phyloP scores from a whole-genome alignment of 2,888 invertebrate species.

The Meandrusa payeni region DNA sequence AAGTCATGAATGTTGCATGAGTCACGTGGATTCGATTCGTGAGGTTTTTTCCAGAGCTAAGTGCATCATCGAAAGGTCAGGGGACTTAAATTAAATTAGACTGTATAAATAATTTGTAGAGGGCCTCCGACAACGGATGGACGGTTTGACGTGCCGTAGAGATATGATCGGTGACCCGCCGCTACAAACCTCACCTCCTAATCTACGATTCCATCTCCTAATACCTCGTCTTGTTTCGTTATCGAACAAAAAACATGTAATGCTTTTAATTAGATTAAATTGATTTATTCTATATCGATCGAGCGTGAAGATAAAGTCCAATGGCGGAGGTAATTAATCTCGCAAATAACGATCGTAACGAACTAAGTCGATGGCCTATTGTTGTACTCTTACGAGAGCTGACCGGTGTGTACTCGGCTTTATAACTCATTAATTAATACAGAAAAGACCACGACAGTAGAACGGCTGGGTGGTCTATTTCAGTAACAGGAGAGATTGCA shows the following conservation, averaged over 20 bases:
- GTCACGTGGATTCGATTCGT: constrained; percentile 45
- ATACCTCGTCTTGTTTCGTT: constrained; percentile 75
- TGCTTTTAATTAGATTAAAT: constrained; percentile 81
- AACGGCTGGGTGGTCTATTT: too few relatives aligned
- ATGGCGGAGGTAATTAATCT: constrained; percentile 70
- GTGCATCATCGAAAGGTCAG: constrained; percentile 68
- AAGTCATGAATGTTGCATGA: constrained; percentile 59
- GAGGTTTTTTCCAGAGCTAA: constrained; percentile 50
- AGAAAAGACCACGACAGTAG: too few relatives aligned
- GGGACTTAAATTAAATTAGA: constrained; percentile 77
- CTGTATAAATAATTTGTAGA: constrained; percentile 75
- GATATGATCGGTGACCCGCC: constrained; percentile 77
- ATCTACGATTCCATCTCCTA: constrained; percentile 75
- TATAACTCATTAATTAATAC: constrained; percentile 8
- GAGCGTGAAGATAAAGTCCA: constrained; percentile 53
- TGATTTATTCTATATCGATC: constrained; percentile 75
- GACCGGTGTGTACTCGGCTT: constrained; percentile 6
- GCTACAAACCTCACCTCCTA: constrained; percentile 61
- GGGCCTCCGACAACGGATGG: constrained; percentile 62
- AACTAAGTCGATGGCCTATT: constrained; percentile 42
- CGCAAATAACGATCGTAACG: constrained; percentile 64
- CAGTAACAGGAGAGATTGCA: too few relatives aligned
- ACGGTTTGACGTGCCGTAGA: constrained; percentile 69
- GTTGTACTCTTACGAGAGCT: constrained; percentile 32
- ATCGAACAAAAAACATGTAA: constrained; percentile 76